A percentile compares a stretch with the other conserved stretches of the same genome.
Evolutionary conservation across 2,888 invertebrate genomes (phyloP).

Genomic region (Metalampra italica): DNA sequence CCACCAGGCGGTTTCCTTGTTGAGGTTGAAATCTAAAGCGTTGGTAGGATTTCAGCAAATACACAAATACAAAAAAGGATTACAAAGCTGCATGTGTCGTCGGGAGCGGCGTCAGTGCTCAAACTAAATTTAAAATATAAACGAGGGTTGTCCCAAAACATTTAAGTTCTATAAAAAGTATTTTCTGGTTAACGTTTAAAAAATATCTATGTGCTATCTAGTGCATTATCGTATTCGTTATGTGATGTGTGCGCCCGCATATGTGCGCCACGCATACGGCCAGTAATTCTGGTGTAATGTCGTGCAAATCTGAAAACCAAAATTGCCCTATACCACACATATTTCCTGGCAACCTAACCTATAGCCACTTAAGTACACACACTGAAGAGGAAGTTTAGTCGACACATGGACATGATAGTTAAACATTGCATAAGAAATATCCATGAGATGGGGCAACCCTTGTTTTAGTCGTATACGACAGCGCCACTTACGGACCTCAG

Average conservation of each 20-base stretch:
- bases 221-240: conserved; percentile 72
- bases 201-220: conserved; percentile 77
- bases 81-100: conserved; percentile 62
- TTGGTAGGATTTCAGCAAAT: conserved; percentile 33
- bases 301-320: conserved; percentile 79
- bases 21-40: conserved; percentile 26
- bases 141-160: conserved; percentile 79
- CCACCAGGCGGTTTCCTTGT: conserved; percentile 32
- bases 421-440: conserved; percentile 69
- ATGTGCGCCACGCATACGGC: conserved; percentile 79
- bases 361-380: conserved; percentile 65
- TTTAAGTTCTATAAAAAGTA: conserved; percentile 58
- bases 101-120: conserved; percentile 73
- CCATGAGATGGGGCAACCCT: conserved; percentile 79
- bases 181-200: conserved; percentile 62
- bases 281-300: conserved; percentile 79
- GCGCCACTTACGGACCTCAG: conserved; percentile 39
- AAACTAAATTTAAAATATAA: conserved; percentile 57
- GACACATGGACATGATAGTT: conserved; percentile 76
- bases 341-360: conserved; percentile 69
- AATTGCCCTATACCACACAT: conserved; percentile 79
- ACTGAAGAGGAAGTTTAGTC: conserved; percentile 68
- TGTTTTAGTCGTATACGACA: conserved; percentile 62
- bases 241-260: conserved; percentile 78
- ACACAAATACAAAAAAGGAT: conserved; percentile 33